These are phyloP conservation scores for Scomberomorus guttatus DNA, from an alignment of 2,797 vertebrate species.

Conservation along the genomic window DNA sequence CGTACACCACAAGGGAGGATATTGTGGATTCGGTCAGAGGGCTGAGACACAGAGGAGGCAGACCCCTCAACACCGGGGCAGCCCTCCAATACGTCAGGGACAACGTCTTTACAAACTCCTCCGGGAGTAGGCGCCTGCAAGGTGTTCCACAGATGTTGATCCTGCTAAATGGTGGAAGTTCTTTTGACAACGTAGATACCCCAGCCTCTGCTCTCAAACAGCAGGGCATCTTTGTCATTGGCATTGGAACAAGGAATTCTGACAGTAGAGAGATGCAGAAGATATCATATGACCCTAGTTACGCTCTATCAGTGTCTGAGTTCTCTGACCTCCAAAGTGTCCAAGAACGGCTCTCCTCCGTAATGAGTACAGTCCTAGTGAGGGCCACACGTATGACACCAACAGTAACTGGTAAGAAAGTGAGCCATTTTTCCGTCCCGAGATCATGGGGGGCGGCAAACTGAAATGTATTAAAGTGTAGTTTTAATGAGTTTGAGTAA, in stretches of 20 bases:
- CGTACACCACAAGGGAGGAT: slow-evolving; percentile 49
- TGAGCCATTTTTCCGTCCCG: not conserved
- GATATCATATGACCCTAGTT: slow-evolving; percentile 23
- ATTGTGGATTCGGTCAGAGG: slow-evolving; percentile 49
- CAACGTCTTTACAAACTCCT: slow-evolving; percentile 63
- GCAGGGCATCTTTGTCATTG: slow-evolving; percentile 36
- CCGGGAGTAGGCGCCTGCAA: slow-evolving; percentile 65
- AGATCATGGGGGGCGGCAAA: too few relatives aligned
- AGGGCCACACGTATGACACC: slow-evolving; percentile 28
- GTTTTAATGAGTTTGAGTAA: not conserved
- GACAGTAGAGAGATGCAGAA: slow-evolving; percentile 45
- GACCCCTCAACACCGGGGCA: slow-evolving; percentile 67
- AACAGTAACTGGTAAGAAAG: slow-evolving; percentile 52
- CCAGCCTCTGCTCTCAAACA: slow-evolving; percentile 52
- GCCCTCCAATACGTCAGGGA: slow-evolving; percentile 70
- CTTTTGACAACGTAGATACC: slow-evolving; percentile 45
- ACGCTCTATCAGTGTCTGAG: slow-evolving; percentile 16
- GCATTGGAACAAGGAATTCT: slow-evolving; percentile 71
- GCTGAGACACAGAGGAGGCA: slow-evolving; percentile 70
- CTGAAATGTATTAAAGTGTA: too few relatives aligned
- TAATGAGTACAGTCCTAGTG: slow-evolving; percentile 36
- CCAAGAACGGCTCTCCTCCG: slow-evolving; percentile 33
- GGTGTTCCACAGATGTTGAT: slow-evolving; percentile 62
- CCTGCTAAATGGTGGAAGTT: slow-evolving; percentile 66
- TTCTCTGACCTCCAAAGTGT: slow-evolving; percentile 33